phyloP scores from a whole-genome alignment of 2,113 vertebrate species.

The Spea bombifrons region DNA sequence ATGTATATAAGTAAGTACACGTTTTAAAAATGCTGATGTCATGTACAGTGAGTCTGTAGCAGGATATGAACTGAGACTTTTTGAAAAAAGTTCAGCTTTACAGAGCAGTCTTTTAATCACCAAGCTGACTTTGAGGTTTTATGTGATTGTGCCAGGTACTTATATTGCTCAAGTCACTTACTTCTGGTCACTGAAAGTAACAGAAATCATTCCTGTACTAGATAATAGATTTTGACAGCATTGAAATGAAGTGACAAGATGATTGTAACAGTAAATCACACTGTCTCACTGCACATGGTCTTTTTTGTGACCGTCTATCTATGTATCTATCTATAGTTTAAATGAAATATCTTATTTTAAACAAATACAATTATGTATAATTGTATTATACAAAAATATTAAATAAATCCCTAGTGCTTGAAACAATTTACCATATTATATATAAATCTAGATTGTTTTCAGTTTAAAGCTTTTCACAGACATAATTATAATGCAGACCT shows the following conservation, averaged over 20 bases:
- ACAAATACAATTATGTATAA: no score
- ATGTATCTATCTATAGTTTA: no score
- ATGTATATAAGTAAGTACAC: no score
- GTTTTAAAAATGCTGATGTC: no score
- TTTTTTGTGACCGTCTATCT: not conserved
- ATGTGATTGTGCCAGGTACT: slow-evolving; percentile 31
- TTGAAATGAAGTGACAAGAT: slow-evolving; percentile 53
- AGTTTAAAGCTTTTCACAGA: no score
- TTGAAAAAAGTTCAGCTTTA: slow-evolving; percentile 36
- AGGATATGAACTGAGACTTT: not conserved
- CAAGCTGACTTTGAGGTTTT: slow-evolving; percentile 47
- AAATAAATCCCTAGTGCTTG: no score
- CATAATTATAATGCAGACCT: no score
- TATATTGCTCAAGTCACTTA: slow-evolving; percentile 49
- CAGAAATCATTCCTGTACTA: slow-evolving; percentile 41
- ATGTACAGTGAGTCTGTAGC: no score
- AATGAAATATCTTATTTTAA: no score
- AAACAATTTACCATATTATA: no score
- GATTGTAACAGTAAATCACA: slow-evolving; percentile 47
- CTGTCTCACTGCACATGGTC: slow-evolving; percentile 42
- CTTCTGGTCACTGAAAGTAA: slow-evolving; percentile 51
- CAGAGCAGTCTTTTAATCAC: slow-evolving; percentile 36
- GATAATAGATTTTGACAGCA: slow-evolving; percentile 56
- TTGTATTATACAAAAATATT: no score
- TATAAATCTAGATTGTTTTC: no score